A percentile compares a stretch with the other conserved stretches of the same genome.
Evolutionary conservation across 2,888 invertebrate genomes (phyloP).

Genomic region (Apotomis capreana): DNA sequence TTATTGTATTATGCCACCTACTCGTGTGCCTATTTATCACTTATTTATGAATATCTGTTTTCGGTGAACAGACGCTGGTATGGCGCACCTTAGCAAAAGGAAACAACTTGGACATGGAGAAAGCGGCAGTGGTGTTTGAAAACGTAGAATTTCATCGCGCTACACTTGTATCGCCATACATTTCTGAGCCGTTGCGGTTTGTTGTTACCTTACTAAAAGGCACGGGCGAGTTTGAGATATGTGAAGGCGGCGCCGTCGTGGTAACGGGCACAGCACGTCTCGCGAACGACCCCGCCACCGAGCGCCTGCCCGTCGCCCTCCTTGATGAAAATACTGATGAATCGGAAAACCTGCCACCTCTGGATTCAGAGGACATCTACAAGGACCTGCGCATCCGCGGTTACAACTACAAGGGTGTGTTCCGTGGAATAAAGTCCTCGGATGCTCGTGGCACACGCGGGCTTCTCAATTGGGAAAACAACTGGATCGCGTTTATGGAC

Average conservation of each 20-base stretch:
- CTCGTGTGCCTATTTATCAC: too few relatives aligned
- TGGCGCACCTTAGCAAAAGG: constrained; percentile 95
- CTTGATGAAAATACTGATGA: constrained; percentile 56
- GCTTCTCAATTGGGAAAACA: constrained; percentile 91
- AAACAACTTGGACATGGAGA: constrained; percentile 85
- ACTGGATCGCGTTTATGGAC: constrained; percentile 98
- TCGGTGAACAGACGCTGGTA: constrained; percentile 84
- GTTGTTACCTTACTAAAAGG: too few relatives aligned
- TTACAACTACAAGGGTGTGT: constrained; percentile 92
- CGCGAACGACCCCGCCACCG: too few relatives aligned
- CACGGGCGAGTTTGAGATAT: too few relatives aligned
- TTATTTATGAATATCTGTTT: background rate
- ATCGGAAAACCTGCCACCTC: constrained; percentile 74
- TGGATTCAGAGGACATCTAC: constrained; percentile 89
- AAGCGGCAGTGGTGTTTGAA: too few relatives aligned
- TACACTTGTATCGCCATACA: too few relatives aligned
- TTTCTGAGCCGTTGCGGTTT: too few relatives aligned
- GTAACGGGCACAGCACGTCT: too few relatives aligned
- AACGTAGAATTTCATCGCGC: too few relatives aligned
- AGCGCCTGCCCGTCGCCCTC: constrained; percentile 78
- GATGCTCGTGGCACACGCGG: constrained; percentile 89
- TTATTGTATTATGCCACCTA: too few relatives aligned
- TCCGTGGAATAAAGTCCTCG: constrained; percentile 90
- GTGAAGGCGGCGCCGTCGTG: too few relatives aligned
- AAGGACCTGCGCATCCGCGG: constrained; percentile 93